Conservation (phyloP, 2,113 vertebrate genomes). For the Tylochromis polylepis region DNA sequence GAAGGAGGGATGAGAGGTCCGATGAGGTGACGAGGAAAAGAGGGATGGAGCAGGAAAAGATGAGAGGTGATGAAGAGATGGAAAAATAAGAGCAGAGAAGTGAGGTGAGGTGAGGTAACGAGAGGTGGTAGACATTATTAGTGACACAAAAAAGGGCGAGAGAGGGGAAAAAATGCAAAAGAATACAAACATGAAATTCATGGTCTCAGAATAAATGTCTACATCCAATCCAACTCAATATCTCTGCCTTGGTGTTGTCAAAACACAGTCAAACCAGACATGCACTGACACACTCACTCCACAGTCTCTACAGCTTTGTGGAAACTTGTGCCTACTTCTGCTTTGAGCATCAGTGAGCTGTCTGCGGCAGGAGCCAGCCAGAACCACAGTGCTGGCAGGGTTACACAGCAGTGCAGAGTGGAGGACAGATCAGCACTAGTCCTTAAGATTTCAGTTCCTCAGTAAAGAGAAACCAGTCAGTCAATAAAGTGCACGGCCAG, state of each 20-base stretch:
- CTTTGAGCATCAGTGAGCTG: slow-evolving; percentile 6
- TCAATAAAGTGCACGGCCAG: slow-evolving; percentile 12
- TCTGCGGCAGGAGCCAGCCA: slow-evolving; percentile 5
- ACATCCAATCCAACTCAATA: neutral
- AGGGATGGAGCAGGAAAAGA: neutral
- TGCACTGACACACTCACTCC: neutral
- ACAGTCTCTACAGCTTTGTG: neutral
- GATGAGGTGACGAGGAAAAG: neutral
- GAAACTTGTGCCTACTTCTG: slow-evolving; percentile 11
- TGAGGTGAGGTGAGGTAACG: neutral
- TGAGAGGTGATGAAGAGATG: neutral
- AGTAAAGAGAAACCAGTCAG: neutral
- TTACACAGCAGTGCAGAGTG: neutral
- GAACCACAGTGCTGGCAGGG: slow-evolving; percentile 15
- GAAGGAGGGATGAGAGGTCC: neutral
- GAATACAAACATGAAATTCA: neutral
- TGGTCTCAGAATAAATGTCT: neutral
- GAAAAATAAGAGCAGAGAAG: neutral
- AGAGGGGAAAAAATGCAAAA: neutral
- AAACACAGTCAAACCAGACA: neutral
- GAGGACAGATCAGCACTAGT: neutral
- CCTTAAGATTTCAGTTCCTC: slow-evolving; percentile 9
- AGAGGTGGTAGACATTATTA: neutral
- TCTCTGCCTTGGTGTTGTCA: neutral
- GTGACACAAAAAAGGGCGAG: neutral